Base-by-base conservation (phyloP, 2,113 vertebrate genomes). In the Galemys pyrenaicus region DNA sequence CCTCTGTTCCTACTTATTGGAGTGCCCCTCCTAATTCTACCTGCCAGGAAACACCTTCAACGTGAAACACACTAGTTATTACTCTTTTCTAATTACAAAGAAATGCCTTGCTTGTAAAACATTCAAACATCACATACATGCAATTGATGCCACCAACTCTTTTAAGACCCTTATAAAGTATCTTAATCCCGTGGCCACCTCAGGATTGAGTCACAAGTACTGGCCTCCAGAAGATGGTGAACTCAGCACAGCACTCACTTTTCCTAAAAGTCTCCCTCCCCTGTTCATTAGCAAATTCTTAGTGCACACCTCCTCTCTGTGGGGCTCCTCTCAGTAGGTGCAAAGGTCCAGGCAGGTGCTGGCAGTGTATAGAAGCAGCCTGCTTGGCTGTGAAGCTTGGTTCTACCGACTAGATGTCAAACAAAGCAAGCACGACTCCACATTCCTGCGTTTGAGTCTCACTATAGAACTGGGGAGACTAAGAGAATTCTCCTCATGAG, bases 21-120 rank as follows among this genome's bases (percentile, higher is more conserved):
- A 84, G 89, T 37, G 20, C 30, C 44, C 3, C 75, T 91, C 28
- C 46, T 67, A 87, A 32, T 35, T 84, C 73, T 87, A 71, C 67
- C 35, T 58, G 37, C 79, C 87, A 58, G 51, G 60, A 84, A 87
- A 92, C 49, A 35, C 51, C 20, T 68, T 82, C 19, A 62, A 64
- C 9, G 30, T 32, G 39, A 94, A 92, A 71, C 28, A 71, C n/a
- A 80, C 54, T 20, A 39, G 39, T 35, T 56, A 58, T 60, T 62
- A 80, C 39, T 26, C 30, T 90, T 81, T 92, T 73, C 67, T 93
- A 78, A 87, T 89, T 60, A 92, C 30, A 84, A 96, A 73, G 56
- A 79, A 84, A 85, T 49, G 39, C 4, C 39, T 58, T 20, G 35
- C 37, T 80, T 82, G 60, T 41, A 74, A 74, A 77, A 77, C 77